These are phyloP conservation scores for Nomada fucata DNA, from an alignment of 2,888 invertebrate species.

Conservation along the genomic window DNA sequence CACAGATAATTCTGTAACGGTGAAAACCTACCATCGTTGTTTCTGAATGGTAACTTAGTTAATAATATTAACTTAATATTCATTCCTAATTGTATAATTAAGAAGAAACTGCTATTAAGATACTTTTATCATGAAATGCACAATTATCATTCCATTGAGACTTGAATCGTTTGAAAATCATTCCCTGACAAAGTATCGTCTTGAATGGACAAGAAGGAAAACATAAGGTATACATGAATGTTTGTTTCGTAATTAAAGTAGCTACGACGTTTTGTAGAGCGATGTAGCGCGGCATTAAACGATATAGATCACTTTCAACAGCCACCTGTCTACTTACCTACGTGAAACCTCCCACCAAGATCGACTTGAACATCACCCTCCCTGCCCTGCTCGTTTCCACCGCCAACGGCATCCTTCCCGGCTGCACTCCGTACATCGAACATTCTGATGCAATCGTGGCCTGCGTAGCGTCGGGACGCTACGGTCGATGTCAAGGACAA, in stretches of 20 bases:
- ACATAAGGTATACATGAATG: background rate
- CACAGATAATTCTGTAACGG: background rate
- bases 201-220: background rate
- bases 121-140: background rate
- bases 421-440: slow-evolving; percentile 67
- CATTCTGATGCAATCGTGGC: slow-evolving; percentile 78
- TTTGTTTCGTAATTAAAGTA: background rate
- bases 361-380: slow-evolving; percentile 17
- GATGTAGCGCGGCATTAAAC: background rate
- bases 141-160: background rate
- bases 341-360: slow-evolving; percentile 13
- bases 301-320: slow-evolving; percentile 18
- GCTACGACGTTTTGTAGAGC: background rate
- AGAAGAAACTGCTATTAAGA: background rate
- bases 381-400: slow-evolving; percentile 11
- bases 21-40: background rate
- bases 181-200: background rate
- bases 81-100: background rate
- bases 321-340: slow-evolving; percentile 36
- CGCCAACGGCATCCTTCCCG: slow-evolving; percentile 38
- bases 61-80: background rate
- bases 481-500: slow-evolving; percentile 83
- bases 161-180: background rate
- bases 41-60: background rate
- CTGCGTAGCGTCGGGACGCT: slow-evolving; percentile 82